Evolutionary conservation across 2,797 vertebrate genomes (phyloP).

Genomic region (Sebastes oblongus): DNA sequence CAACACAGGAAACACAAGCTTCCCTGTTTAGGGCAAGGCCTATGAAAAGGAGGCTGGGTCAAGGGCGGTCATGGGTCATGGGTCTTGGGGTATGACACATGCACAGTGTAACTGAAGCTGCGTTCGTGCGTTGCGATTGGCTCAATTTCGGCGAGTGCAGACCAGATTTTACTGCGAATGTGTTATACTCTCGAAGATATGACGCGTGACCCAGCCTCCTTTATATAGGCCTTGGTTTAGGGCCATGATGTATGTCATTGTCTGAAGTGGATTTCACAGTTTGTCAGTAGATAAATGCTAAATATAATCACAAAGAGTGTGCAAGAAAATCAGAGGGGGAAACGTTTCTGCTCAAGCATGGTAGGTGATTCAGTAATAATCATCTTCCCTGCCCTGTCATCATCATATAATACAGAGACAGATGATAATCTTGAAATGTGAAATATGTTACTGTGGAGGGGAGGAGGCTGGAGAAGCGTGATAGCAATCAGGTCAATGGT

Average conservation of each 20-base stretch:
- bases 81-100: too few relatives aligned
- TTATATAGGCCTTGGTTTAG: neutral
- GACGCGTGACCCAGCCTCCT: too few relatives aligned
- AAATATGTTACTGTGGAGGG: neutral
- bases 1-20: conserved; percentile 12
- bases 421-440: neutral
- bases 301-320: conserved; percentile 8
- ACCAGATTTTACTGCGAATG: too few relatives aligned
- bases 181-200: too few relatives aligned
- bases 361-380: neutral
- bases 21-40: neutral
- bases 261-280: conserved; percentile 16
- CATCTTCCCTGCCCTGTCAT: neutral
- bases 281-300: conserved; percentile 6
- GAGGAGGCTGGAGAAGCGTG: neutral
- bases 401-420: neutral
- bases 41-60: neutral
- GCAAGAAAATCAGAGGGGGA: neutral
- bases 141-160: too few relatives aligned
- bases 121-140: too few relatives aligned
- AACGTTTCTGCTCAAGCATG: neutral
- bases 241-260: neutral
- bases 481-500: neutral
- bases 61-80: too few relatives aligned
- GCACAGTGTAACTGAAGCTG: too few relatives aligned